Evolutionary conservation across 2,113 vertebrate genomes (phyloP).

Genomic region (Castor canadensis): DNA sequence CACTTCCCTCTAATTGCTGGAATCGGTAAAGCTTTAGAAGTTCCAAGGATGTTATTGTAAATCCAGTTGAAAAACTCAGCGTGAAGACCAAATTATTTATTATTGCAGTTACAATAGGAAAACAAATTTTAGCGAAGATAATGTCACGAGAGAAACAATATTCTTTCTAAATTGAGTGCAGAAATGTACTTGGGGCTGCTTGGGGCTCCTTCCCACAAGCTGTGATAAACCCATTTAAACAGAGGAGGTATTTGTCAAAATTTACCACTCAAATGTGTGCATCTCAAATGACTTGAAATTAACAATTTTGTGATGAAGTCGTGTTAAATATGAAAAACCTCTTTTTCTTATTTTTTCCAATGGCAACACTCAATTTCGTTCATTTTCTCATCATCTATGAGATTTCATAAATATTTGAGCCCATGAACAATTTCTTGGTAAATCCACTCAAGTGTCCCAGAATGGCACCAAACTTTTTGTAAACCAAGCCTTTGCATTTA

Average conservation of each 20-base stretch:
- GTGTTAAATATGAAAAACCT: rapidly evolving
- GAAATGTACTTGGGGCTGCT: background rate
- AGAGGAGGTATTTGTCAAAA: rapidly evolving
- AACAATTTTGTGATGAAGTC: background rate
- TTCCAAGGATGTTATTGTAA: background rate
- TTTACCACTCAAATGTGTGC: rapidly evolving
- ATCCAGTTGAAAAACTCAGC: background rate
- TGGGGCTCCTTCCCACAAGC: rapidly evolving
- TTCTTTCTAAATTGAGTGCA: background rate
- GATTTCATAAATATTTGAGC: background rate
- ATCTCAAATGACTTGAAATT: background rate
- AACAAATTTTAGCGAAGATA: background rate
- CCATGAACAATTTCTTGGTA: background rate
- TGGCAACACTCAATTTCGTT: rapidly evolving
- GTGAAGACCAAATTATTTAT: background rate
- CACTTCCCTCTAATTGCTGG: background rate
- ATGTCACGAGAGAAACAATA: rapidly evolving
- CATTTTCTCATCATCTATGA: background rate
- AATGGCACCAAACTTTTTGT: rapidly evolving
- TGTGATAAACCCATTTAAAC: rapidly evolving
- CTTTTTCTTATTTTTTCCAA: no score
- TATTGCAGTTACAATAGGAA: background rate
- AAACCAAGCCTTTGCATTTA: background rate
- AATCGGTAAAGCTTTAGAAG: background rate
- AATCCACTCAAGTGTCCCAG: background rate